Evolutionary conservation across 2,888 invertebrate species (phyloP), one percentile per base, ranked within the genome.

Genomic region (Busseola fusca): DNA sequence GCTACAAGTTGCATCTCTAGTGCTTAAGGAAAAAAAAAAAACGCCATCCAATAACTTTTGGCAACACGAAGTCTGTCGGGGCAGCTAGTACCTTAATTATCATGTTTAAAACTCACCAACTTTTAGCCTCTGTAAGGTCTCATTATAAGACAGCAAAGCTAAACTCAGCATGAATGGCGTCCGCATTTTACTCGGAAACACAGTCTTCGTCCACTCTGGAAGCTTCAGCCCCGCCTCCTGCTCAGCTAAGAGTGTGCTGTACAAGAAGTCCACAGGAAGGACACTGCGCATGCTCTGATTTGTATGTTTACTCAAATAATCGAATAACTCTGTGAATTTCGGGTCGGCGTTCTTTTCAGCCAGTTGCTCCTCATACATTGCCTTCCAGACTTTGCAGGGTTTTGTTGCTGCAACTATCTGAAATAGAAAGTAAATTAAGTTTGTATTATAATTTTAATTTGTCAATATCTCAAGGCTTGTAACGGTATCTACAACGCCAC

Each of bases 141-240:
- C 95, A 77, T 97, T 97, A 87, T 97, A 97, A 0, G 98, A 97
- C 84, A 97, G 96, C 40, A 97, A 88, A 6, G 97, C 96, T 80
- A 98, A 96, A 86, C 97, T 97, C 54, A 97, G 93, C 87, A 97
- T 97, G 16, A 97, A 97, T 3, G 98, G 93, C 27, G 93, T 91
- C 71, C 96, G 94, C 96, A 98, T 97, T 88, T 96, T 96, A 57
- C 96, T 94, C 0, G 98, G 97, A 83, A 97, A 97, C 54, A 97
- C 97, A 74, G 96, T 96, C 79, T 96, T 96, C 0, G 98, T 97
- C 98, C 98, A 98, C 58, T 96, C 95, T 0, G 98, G 98, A n/a
- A 98, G 91, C 60, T 96, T 95, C 50, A 98, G 93, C 16, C 97
- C 97, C 0, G 95, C 94, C 74, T 97, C 96, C 65, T 96, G 91